Base-by-base conservation (phyloP, 2,888 invertebrate species). In the Pelosia muscerda region DNA sequence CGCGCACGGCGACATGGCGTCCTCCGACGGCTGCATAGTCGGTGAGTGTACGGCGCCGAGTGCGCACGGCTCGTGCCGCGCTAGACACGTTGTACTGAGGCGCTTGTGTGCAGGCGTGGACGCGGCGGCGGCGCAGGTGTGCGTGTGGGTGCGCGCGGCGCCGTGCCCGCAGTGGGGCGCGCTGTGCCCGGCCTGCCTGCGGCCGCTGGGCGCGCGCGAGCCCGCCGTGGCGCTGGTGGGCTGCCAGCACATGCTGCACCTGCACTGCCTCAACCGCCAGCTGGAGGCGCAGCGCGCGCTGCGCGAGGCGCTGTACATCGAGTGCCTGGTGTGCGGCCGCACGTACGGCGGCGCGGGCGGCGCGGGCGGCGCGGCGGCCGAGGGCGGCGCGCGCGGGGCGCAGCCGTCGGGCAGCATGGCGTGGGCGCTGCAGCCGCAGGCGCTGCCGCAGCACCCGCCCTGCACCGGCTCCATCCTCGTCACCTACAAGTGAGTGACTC, bases 261-360 rank as follows among this genome's bases (percentile, higher is more conserved):
- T 97, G 81, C 96, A 97, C 81, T 98, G 98, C 86, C 94, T 98
- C 54, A 96, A 97, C 84, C n/a, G 53, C 1, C 69, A 70, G 57
- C 70, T 73, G 10, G 96, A 96, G 56, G 96, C 97, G 95, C 96
- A 97, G 53, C 31, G 66, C 11, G 73, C 71, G 10, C 65, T 13
- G 19, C 87, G 96, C 96, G 96, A 96, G 87, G 79, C 86, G 23
- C 92, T 97, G 80, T 97, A 97, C 88, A 96, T 98, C 81, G 97
- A 97, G 89, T 98, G 98, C 88, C 97, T 97, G 4, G 97, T 97
- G 28, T 98, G 98, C 90, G 98, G 98, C 74, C 96, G 96, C 81
- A 96, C 97, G 80, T 98, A 98, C 89, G 98, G 98, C 59, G 0
- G 34, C 77, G 71, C 58, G 56, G 56, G 25, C 0, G 25, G 38